Percentiles rank a stretch among this genome's conserved stretches.
These are phyloP conservation scores for Blastomussa wellsi DNA, from an alignment of 92 coral and sea anemone genomes.

Conservation along the genomic window DNA sequence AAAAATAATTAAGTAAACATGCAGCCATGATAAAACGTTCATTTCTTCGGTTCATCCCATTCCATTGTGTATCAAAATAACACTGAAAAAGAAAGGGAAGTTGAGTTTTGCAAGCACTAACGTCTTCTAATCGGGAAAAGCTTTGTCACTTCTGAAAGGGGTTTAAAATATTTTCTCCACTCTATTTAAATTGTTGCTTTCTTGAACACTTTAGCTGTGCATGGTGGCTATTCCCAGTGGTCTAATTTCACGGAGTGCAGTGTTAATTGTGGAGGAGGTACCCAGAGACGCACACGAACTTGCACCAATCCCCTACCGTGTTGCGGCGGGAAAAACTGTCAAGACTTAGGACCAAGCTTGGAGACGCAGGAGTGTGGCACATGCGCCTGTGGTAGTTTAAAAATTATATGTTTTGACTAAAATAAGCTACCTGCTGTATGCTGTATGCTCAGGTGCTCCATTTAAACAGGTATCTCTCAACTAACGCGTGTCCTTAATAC, in stretches of 20 bases:
- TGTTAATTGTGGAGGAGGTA: conserved; percentile 27
- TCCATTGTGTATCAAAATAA: too few relatives aligned
- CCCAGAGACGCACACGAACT: conserved; percentile 9
- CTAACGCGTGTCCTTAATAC: too few relatives aligned
- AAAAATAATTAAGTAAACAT: too few relatives aligned
- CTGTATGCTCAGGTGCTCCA: too few relatives aligned
- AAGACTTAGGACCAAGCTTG: conserved; percentile 16
- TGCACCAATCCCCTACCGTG: conserved; percentile 35
- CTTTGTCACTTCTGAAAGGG: too few relatives aligned
- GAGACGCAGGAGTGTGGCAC: conserved; percentile 17
- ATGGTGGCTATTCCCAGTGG: conserved; percentile 32
- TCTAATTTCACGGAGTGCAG: conserved; percentile 23
- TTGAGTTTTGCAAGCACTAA: too few relatives aligned
- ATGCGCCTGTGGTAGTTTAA: conserved; percentile 14
- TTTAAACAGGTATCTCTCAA: too few relatives aligned
- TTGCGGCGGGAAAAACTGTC: conserved; percentile 34
- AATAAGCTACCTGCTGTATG: not conserved
- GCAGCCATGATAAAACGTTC: too few relatives aligned
- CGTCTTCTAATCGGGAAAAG: too few relatives aligned
- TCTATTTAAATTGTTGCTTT: not conserved
- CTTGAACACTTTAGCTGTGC: not conserved
- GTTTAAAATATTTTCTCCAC: not conserved
- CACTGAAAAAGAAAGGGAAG: too few relatives aligned
- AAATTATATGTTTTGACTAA: not conserved
- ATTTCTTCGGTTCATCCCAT: too few relatives aligned